Base-by-base conservation (phyloP, 1,140 invertebrate genomes). In the Riptortus pedestris region DNA sequence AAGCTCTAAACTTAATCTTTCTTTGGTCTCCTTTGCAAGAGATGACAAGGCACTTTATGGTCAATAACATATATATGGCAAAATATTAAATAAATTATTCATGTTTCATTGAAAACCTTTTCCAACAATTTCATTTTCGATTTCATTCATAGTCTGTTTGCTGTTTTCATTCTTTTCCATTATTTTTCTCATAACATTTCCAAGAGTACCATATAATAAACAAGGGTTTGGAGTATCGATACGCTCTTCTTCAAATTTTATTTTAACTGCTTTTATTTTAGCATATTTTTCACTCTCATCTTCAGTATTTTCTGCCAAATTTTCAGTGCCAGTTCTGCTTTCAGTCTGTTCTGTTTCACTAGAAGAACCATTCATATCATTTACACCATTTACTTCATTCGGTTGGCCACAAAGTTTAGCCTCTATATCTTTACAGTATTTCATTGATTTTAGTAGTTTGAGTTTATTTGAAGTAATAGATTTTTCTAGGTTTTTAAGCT, bases 391-490 rank as follows among this genome's bases (percentile, higher is more conserved):
- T 3, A 24, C 26, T 27, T 7, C 51, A 47, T 9, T 47, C 4
- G 20, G 51, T 55, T 55, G 18, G 2, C 51, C 51, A 9, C 51
- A 24, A 11, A 65, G 45, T 55, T 62, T 24, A 38, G 57, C 60
- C 52, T 63, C 60, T 2, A 66, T 43, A 9, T 59, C 62, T 47
- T 62, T 63, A 55, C 60, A 58, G 28, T 57, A 59, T 60, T 66
- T 66, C 29, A 66, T 47, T 22, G 38, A 47, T 12, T 26, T 58
- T 16, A 59, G 20, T n/a, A 38, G 31, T 16, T 66, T 66, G 18
- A 62, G 27, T 48, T 59, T 62, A 22, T 27, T 43, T 16, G 33
- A 24, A 26, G 62, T 51, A 26, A 65, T 60, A 27, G 43, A 52
- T 26, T 26, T 60, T 33, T 65, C 63, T 1, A 65, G 43, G n/a